Evolutionary conservation across 2,113 vertebrate genomes (phyloP), one percentile per base, ranked within the genome.

Genomic region (Pyxicephalus adspersus): DNA sequence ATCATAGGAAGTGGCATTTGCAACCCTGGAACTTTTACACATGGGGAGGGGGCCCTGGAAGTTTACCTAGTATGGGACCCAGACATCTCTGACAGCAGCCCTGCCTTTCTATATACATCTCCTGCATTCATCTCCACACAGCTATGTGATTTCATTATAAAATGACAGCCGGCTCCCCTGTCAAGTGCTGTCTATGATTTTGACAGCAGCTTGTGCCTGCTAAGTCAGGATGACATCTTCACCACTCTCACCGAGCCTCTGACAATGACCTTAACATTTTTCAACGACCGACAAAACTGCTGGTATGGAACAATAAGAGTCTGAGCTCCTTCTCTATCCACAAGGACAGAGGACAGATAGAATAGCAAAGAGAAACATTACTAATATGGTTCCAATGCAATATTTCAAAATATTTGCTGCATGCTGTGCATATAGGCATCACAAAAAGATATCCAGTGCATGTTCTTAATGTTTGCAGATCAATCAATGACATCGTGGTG

Each of bases 261-360:
- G 58, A 7, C 51, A 77, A 38, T 29, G 60, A 77, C 74, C 74
- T 77, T 64, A 64, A 77, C 60, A n/a, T 64, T 77, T 51, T 2
- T 22, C 28, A 77, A 52, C 16, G 58, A 51, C 61, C 74, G 64
- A 64, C 74, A 28, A 77, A 77, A 77, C 74, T 19, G 61, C 60
- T 18, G 52, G 45, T n/a, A 25, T 29, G 25, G 60, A 63, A 76
- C 74, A 8, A 51, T 51, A 18, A 3, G 58, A 29, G 58, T 3
- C 38, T 52, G 34, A 23, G 31, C 58, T 18, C 58, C 16, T 26
- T 50, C 7, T 5, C 54, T 20, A 63, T 25, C 22, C 51, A 77
- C 25, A 64, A 57, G 63, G 23, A 76, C 31, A 13, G 31, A 60
- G 38, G 45, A 17, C 1, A 2, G 51, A 29, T 17, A 5, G 45